A percentile compares a stretch with the other conserved stretches of the same genome.
phyloP scores from a whole-genome alignment of 2,888 invertebrate genomes.

The Taenaris catops region DNA sequence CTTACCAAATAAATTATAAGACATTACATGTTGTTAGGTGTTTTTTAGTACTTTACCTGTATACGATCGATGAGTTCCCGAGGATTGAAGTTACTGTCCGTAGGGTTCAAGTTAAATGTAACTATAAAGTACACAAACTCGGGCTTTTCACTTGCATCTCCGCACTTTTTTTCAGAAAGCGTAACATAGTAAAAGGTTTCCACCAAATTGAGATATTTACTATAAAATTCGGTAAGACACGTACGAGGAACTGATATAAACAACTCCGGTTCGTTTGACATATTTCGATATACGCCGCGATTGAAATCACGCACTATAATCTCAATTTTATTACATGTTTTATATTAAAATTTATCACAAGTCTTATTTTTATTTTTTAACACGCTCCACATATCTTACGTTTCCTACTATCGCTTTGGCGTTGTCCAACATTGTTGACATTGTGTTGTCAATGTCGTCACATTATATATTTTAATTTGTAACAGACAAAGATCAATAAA shows the following conservation, averaged over 20 bases:
- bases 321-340: slow-evolving; percentile 60
- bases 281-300: slow-evolving; percentile 41
- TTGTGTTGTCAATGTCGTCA: too few species aligned
- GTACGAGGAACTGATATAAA: slow-evolving; percentile 64
- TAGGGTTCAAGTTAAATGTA: slow-evolving; percentile 61
- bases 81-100: slow-evolving; percentile 60
- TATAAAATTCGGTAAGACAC: slow-evolving; percentile 62
- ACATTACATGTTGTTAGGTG: too few species aligned
- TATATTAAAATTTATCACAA: slow-evolving; percentile 37
- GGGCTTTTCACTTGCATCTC: slow-evolving; percentile 46
- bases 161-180: slow-evolving; percentile 58
- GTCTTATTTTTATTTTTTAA: slow-evolving; percentile 30
- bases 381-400: too few species aligned
- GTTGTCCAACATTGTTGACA: too few species aligned
- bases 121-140: slow-evolving; percentile 66
- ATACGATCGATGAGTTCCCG: slow-evolving; percentile 59
- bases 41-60: slow-evolving; percentile 49
- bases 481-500: too few species aligned
- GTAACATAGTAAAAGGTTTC: slow-evolving; percentile 76
- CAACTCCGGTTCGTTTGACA: slow-evolving; percentile 65
- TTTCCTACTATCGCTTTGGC: too few species aligned
- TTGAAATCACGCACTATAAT: slow-evolving; percentile 39
- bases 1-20: too few species aligned
- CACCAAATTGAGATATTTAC: slow-evolving; percentile 66
- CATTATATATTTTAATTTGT: too few species aligned